These are phyloP conservation scores for Coregonus ussuriensis DNA, from an alignment of 2,797 vertebrate species.

Conservation along the genomic window DNA sequence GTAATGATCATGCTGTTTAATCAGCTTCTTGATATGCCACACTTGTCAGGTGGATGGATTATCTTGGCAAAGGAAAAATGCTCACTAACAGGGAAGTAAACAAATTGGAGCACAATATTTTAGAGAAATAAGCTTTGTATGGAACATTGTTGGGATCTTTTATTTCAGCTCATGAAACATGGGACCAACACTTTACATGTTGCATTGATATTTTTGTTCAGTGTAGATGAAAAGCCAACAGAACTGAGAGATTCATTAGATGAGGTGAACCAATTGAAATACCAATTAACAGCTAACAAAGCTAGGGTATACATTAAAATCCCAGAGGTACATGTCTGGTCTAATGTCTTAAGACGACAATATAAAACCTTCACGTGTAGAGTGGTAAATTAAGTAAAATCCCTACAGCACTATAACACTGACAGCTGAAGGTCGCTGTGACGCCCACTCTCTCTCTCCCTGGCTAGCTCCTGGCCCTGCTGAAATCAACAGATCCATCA, in stretches of 20 bases:
- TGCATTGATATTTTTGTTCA: not conserved
- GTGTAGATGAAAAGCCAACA: not conserved
- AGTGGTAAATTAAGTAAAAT: not conserved
- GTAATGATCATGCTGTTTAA: too few species aligned
- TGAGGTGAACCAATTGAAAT: not conserved
- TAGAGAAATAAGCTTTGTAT: too few species aligned
- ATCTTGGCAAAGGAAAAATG: too few species aligned
- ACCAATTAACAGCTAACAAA: not conserved
- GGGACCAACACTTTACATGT: not conserved
- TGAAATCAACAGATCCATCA: slow-evolving; percentile 47
- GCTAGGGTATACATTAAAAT: not conserved
- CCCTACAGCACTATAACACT: not conserved
- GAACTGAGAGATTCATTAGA: not conserved
- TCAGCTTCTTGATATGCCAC: too few species aligned
- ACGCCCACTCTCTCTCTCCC: not conserved
- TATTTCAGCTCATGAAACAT: too few species aligned
- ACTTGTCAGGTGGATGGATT: too few species aligned
- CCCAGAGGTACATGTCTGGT: not conserved
- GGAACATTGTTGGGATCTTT: too few species aligned
- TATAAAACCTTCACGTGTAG: not conserved
- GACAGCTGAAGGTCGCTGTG: slow-evolving; percentile 5
- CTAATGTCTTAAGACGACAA: not conserved
- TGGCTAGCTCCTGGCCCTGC: not conserved
- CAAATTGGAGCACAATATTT: too few species aligned
- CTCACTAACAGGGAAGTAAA: too few species aligned